These are phyloP conservation scores for Gibbula magus DNA, from an alignment of 2,888 invertebrate species.

Conservation along the genomic window DNA sequence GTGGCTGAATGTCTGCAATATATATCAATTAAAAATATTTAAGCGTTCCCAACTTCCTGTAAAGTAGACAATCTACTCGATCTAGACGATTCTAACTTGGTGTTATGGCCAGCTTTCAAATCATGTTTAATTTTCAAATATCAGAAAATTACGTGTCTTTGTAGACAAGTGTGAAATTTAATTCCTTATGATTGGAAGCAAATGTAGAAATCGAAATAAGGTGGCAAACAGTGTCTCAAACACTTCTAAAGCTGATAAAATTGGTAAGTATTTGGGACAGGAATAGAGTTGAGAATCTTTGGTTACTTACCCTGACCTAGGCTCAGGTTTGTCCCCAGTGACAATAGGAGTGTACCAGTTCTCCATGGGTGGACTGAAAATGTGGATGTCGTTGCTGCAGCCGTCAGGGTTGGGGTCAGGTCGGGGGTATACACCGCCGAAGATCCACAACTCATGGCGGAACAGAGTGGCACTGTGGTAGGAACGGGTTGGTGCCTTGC, in stretches of 20 bases:
- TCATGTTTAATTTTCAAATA: too few relatives aligned
- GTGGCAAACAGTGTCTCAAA: too few relatives aligned
- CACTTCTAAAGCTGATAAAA: too few relatives aligned
- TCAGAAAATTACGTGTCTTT: too few relatives aligned
- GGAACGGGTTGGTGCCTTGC: slow-evolving; percentile 71
- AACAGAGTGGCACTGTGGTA: slow-evolving; percentile 72
- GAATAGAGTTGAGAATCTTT: neutral
- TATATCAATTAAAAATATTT: neutral
- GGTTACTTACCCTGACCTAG: slow-evolving; percentile 70
- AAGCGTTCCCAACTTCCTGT: too few relatives aligned
- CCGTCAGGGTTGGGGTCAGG: slow-evolving; percentile 73
- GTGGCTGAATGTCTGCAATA: slow-evolving; percentile 71
- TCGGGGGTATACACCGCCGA: slow-evolving; percentile 72
- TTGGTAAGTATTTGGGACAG: neutral
- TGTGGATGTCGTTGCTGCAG: slow-evolving; percentile 72
- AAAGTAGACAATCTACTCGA: too few relatives aligned
- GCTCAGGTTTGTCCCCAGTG: slow-evolving; percentile 68
- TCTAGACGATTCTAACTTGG: too few relatives aligned
- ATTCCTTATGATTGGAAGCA: too few relatives aligned
- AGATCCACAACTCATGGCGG: slow-evolving; percentile 73
- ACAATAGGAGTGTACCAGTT: slow-evolving; percentile 73
- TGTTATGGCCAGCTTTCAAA: too few relatives aligned
- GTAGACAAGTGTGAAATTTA: too few relatives aligned
- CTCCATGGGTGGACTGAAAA: slow-evolving; percentile 72
- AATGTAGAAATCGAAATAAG: too few relatives aligned